Evolutionary conservation across 2,888 invertebrate genomes (phyloP), one percentile per base, ranked within the genome.

Genomic region (Phortica okadai): DNA sequence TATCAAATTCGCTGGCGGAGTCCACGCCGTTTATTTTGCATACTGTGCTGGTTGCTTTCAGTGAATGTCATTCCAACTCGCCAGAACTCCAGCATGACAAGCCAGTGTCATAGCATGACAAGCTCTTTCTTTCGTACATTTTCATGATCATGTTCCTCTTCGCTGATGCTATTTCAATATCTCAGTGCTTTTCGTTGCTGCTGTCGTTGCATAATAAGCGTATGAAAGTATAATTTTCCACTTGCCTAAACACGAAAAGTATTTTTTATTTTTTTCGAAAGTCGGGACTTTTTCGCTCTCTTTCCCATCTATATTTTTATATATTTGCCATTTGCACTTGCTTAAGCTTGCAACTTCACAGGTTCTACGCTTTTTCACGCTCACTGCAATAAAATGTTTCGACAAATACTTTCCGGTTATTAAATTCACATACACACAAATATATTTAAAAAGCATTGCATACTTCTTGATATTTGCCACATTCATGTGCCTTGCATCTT

Each of bases 171-270:
- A 25, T 45, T 41, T 58, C n/a, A 56, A 45, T 56, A 54, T 70
- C 41, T 76, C 59, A 73, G 54, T 73, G 72, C 67, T 59, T 56
- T 62, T 69, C 50, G 25, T 56, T 50, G 62, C 10, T 66, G 50
- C 54, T 76, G 73, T 69, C 74, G 62, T 66, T 77, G 66, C 74
- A 83, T 81, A 82, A 82, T 80, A 81, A 81, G 82, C 81, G 81
- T 78, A 82, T 82, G 86, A 88, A 85, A 88, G 83, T 85, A 85
- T 84, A 82, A 90, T 89, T 89, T 89, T 88, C 85, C 87, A 84
- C 85, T 81, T 87, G 86, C 81, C 81, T 85, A 81, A 81, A 78
- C 84, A 83, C 76, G 76, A 82, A 83, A 81, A 82, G 78, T 75
- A 78, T 81, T 42, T 44, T 41, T 11, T 8, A 2, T n/a, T 44